Evolutionary conservation across 2,797 vertebrate species (phyloP).

Genomic region (Chrosomus eos): DNA sequence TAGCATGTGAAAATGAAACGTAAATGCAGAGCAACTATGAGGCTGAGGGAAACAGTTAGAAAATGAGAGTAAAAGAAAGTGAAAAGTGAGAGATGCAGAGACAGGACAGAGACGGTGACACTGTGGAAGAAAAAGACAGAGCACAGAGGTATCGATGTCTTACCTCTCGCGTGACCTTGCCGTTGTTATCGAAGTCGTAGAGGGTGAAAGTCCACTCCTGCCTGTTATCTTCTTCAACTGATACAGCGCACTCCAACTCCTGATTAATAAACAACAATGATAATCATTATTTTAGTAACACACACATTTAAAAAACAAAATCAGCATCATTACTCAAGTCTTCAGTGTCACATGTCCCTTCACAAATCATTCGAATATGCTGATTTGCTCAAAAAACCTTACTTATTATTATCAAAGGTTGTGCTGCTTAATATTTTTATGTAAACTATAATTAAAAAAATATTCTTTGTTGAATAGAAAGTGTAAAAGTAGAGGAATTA

Average conservation of each 20-base stretch:
- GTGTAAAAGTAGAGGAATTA: too few species aligned
- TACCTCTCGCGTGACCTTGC: constrained; percentile 98
- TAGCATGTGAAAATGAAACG: constrained; percentile 18
- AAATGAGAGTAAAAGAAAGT: background rate
- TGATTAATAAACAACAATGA: constrained; percentile 70
- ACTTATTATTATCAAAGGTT: background rate
- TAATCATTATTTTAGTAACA: background rate
- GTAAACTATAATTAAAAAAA: too few species aligned
- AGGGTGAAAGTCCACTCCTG: constrained; percentile 99
- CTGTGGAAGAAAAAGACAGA: constrained; percentile 52
- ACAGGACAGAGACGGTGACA: background rate
- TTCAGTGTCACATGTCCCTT: background rate
- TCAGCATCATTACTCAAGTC: background rate
- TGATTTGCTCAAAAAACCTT: background rate
- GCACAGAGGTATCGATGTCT: constrained; percentile 58
- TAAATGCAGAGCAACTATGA: background rate
- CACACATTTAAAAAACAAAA: background rate
- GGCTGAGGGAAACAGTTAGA: background rate
- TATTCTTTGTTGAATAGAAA: background rate
- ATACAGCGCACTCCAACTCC: constrained; percentile 98
- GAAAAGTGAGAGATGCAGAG: background rate
- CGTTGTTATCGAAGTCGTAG: constrained; percentile 99
- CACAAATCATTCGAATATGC: background rate
- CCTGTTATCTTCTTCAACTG: constrained; percentile 95
- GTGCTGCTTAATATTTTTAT: background rate